phyloP scores from a whole-genome alignment of 2,888 invertebrate species.

The Reticulitermes lucifugus region DNA sequence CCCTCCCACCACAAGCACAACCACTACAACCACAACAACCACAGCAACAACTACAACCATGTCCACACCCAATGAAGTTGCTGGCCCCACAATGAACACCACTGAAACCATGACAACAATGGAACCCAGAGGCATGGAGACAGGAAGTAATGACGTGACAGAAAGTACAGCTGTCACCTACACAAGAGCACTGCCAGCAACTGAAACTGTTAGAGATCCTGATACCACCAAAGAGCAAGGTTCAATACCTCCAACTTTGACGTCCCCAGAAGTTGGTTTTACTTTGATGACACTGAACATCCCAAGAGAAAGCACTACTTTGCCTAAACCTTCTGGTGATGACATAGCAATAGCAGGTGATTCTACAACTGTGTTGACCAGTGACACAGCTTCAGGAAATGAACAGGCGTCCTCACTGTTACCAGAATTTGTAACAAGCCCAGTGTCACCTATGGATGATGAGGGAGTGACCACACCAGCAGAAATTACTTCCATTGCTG shows the following conservation, averaged over 20 bases:
- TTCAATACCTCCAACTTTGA: not conserved
- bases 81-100: conserved; percentile 50
- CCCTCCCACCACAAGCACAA: conserved; percentile 40
- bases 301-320: not conserved
- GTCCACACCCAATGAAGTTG: conserved; percentile 34
- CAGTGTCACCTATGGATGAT: not conserved
- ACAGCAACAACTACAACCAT: conserved; percentile 44
- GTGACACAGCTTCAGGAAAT: not conserved
- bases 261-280: not conserved
- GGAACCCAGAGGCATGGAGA: conserved; percentile 1
- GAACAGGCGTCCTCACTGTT: not conserved
- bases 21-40: conserved; percentile 54
- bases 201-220: not conserved
- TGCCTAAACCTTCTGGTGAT: not conserved
- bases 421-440: not conserved
- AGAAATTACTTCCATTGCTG: not conserved
- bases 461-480: not conserved
- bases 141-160: conserved; percentile 43
- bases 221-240: not conserved
- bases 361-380: not conserved
- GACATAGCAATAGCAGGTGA: not conserved
- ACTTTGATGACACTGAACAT: conserved; percentile 10
- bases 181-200: not conserved
- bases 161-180: conserved; percentile 44
- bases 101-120: conserved; percentile 44